Evolutionary conservation across 2,888 invertebrate species (phyloP).

Genomic region (Panzeria rudis): DNA sequence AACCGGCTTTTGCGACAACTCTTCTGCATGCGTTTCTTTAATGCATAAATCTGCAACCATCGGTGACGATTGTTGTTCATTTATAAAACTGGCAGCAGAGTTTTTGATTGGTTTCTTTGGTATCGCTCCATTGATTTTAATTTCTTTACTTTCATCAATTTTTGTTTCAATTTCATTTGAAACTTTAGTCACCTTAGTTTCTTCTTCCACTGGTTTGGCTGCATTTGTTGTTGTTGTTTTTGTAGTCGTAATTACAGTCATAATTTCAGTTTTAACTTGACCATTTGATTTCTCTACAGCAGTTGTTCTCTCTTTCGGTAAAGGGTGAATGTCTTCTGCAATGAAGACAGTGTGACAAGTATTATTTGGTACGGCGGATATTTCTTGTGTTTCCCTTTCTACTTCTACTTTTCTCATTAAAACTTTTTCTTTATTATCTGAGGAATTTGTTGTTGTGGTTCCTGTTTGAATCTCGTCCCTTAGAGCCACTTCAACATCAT

Average conservation of each 20-base stretch:
- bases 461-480: not conserved
- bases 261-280: constrained; percentile 57
- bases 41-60: constrained; percentile 44
- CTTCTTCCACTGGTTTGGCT: constrained; percentile 8
- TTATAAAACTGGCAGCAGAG: not conserved
- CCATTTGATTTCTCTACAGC: constrained; percentile 54
- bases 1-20: constrained; percentile 46
- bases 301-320: not conserved
- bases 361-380: not conserved
- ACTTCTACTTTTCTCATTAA: not conserved
- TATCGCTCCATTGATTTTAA: constrained; percentile 67
- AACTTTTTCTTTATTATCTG: not conserved
- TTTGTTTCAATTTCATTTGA: constrained; percentile 33
- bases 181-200: constrained; percentile 17
- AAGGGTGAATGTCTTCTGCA: not conserved
- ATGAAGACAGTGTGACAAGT: not conserved
- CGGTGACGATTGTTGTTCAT: constrained; percentile 12
- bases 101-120: constrained; percentile 65
- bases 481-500: constrained; percentile 25
- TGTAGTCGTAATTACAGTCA: constrained; percentile 40
- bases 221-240: constrained; percentile 12
- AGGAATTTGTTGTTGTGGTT: not conserved
- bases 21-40: constrained; percentile 46
- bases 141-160: constrained; percentile 56
- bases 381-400: not conserved